Evolutionary conservation across 2,113 vertebrate species (phyloP), one percentile per base, ranked within the genome.

Genomic region (Campylomormyrus numenius): DNA sequence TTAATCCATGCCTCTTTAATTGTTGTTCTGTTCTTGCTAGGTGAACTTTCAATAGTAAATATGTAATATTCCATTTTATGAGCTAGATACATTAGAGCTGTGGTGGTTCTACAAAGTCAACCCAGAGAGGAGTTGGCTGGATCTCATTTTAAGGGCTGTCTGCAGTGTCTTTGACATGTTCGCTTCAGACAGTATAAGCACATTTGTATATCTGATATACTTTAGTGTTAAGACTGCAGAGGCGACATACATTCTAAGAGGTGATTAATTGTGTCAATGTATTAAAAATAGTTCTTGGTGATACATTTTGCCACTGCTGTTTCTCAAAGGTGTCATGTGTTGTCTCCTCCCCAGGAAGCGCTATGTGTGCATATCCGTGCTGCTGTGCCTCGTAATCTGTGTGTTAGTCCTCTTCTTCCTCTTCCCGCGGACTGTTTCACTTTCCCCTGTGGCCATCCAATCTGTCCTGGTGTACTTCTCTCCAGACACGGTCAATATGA

Each of bases 321-420:
- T 86, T 27, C 50, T 52, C 42, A 15, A 42, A 87, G 49, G n/a
- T 27, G n/a, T 31, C 50, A 31, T 80, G 27, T 0, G 0, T 85
- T 88, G 62, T 11, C 90, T 19, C 93, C 53, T 70, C 27, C 66
- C 35, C 93, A 99, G 98, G 95, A 99, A 98, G 91, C 96, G 98
- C 88, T 97, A 99, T 0, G 97, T 99, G 92, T 97, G 94, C 87
- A 92, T 96, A 46, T 98, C 98, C 86, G 97, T 99, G 92, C 91
- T 66, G 1, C 89, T 97, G 53, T 98, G 98, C 89, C 93, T 99
- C 53, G 91, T 98, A 0, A 91, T 97, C 42, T 98, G 96, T 92
- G 96, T 96, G 7, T 93, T 99, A 92, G 96, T 97, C 91, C 97
- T 99, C 17, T 99, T 98, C 94, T 99, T 99, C 95, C 94, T 99